Evolutionary conservation across 2,888 invertebrate genomes (phyloP).

Genomic region (Aphelenchoides bicaudatus): DNA sequence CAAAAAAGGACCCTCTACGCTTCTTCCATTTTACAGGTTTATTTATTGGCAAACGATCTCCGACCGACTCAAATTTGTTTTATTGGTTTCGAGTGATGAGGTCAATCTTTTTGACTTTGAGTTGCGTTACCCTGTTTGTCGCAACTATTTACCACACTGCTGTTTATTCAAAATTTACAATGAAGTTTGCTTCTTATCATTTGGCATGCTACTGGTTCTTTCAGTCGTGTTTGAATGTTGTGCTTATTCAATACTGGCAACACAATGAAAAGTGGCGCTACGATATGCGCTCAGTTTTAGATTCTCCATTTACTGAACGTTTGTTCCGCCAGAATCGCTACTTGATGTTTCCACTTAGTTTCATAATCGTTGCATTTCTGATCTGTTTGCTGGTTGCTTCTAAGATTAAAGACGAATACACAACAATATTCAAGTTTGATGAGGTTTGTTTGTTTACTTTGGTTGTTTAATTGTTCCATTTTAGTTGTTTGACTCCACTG

Average conservation of each 20-base stretch:
- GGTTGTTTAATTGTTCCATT: not conserved
- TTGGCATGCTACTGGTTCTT: not conserved
- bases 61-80: too few relatives aligned
- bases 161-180: not conserved
- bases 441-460: not conserved
- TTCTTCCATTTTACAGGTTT: too few relatives aligned
- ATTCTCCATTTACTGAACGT: not conserved
- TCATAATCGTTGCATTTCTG: not conserved
- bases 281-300: not conserved
- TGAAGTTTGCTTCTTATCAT: conserved; percentile 1
- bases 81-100: too few relatives aligned
- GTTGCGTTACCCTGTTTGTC: not conserved
- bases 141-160: not conserved
- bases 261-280: not conserved
- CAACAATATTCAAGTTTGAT: not conserved
- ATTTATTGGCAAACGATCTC: too few relatives aligned
- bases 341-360: not conserved
- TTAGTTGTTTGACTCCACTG: not conserved
- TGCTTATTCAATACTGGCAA: conserved; percentile 12
- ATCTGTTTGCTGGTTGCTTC: not conserved
- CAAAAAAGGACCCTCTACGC: too few relatives aligned
- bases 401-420: conserved; percentile 2
- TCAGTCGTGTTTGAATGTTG: conserved; percentile 11
- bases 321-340: not conserved
- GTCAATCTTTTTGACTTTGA: too few relatives aligned